phyloP scores from a whole-genome alignment of 2,888 invertebrate genomes.

The Acronicta leporina region DNA sequence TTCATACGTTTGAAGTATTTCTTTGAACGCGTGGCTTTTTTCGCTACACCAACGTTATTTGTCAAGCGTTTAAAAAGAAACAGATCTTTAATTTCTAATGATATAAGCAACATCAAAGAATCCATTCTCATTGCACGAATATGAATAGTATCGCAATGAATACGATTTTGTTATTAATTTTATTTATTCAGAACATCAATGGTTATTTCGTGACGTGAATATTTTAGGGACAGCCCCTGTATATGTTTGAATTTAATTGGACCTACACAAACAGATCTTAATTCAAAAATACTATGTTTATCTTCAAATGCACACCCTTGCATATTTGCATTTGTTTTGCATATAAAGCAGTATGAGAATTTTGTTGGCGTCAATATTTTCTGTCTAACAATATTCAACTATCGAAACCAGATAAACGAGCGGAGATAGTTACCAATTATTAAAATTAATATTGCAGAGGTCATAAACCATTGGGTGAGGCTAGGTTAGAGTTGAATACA shows the following conservation, averaged over 20 bases:
- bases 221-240: conserved; percentile 64
- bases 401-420: not conserved
- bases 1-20: conserved; percentile 68
- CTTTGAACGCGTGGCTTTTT: conserved; percentile 61
- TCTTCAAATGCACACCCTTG: conserved; percentile 40
- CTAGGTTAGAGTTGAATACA: not conserved
- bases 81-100: conserved; percentile 19
- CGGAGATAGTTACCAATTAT: not conserved
- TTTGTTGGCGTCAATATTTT: too few species aligned
- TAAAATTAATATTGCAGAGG: not conserved
- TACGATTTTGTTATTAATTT: conserved; percentile 34
- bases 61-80: conserved; percentile 36
- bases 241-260: conserved; percentile 62
- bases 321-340: conserved; percentile 35
- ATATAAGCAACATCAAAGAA: conserved; percentile 34
- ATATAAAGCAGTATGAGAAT: conserved; percentile 10
- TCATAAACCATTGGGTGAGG: not conserved
- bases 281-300: conserved; percentile 57
- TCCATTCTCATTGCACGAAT: conserved; percentile 20
- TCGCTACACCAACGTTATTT: conserved; percentile 30
- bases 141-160: conserved; percentile 28
- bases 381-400: conserved; percentile 7
- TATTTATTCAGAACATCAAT: conserved; percentile 54
- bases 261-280: conserved; percentile 61
- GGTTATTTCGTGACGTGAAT: conserved; percentile 67